Evolutionary conservation across 2,113 vertebrate genomes (phyloP).

Genomic region (Gracilinanus agilis): DNA sequence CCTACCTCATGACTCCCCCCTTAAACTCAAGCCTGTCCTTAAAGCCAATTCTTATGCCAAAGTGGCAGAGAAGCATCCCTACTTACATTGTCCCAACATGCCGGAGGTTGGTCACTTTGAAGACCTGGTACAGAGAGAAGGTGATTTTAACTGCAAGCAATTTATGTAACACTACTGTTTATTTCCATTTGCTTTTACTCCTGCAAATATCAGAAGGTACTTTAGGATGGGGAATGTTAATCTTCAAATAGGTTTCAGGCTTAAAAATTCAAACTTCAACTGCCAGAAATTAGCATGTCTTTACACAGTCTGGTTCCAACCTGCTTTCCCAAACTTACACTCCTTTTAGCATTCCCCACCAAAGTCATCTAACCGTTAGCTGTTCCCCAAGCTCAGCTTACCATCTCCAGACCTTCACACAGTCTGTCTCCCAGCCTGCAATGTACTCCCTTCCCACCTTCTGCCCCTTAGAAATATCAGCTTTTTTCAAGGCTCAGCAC

Average conservation of each 20-base stretch:
- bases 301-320: background rate
- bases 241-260: conserved; percentile 71
- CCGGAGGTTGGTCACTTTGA: background rate
- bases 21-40: background rate
- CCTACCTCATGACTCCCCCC: background rate
- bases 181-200: background rate
- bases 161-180: background rate
- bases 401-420: background rate
- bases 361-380: background rate
- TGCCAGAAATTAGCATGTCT: conserved; percentile 70
- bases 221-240: conserved; percentile 63
- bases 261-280: conserved; percentile 68
- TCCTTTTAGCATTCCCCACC: background rate
- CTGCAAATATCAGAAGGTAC: conserved; percentile 44
- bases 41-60: background rate
- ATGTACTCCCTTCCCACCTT: background rate
- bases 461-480: background rate
- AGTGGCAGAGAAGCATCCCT: background rate
- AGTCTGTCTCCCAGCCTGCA: background rate
- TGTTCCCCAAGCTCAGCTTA: background rate
- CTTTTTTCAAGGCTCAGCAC: background rate
- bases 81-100: background rate
- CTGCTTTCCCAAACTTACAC: background rate
- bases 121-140: background rate
- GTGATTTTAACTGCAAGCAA: background rate